Conservation (phyloP, 2,888 invertebrate genomes). For the Auanema freiburgensis region DNA sequence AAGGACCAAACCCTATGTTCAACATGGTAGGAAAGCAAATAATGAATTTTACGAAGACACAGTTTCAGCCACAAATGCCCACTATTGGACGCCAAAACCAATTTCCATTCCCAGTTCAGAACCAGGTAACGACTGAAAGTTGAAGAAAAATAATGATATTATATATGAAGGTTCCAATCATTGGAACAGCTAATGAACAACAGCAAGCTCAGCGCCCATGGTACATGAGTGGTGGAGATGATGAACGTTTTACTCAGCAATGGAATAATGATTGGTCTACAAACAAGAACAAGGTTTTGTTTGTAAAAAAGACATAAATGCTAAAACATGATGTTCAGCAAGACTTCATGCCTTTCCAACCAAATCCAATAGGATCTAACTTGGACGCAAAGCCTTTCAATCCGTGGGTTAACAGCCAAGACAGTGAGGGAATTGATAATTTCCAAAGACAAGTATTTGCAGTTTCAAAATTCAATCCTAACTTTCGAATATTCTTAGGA, state of each 20-base stretch:
- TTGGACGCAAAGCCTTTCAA: not conserved
- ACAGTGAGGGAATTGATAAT: constrained; percentile 18
- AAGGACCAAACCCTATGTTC: constrained; percentile 12
- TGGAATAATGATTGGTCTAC: constrained; percentile 13
- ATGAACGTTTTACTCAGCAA: not conserved
- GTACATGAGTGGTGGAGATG: constrained; percentile 20
- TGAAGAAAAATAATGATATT: not conserved
- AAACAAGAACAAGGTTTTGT: not conserved
- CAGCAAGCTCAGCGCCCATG: constrained; percentile 15
- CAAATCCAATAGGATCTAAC: constrained; percentile 15
- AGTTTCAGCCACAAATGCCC: constrained; percentile 1
- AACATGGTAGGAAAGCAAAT: not conserved
- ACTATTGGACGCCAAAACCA: constrained; percentile 18
- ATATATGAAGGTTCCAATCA: not conserved
- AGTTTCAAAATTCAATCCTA: not conserved
- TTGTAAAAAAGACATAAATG: not conserved
- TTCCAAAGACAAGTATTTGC: constrained; percentile 20
- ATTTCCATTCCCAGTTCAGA: constrained; percentile 20
- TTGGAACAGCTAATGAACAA: not conserved
- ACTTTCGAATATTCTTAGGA: constrained; percentile 9
- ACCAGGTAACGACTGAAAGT: constrained; percentile 4
- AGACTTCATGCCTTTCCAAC: constrained; percentile 19
- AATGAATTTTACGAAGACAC: too few species aligned
- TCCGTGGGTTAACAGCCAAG: constrained; percentile 17
- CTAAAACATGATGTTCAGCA: constrained; percentile 3